Base-by-base conservation (phyloP, 2,113 vertebrate genomes). In the Axis porcinus region DNA sequence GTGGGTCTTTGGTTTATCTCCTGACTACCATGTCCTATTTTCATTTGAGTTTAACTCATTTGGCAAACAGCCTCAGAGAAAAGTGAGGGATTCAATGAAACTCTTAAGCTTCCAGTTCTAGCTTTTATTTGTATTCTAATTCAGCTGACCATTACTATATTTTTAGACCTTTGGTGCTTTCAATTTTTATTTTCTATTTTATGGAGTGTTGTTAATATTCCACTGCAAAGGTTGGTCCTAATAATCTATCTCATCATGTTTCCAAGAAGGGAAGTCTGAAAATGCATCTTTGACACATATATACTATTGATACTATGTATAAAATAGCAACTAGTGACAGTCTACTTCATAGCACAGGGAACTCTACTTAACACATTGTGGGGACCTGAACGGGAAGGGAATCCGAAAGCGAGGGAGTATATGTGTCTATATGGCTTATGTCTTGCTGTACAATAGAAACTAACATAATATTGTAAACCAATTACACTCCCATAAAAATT, bases 401-500 rank as follows among this genome's bases (percentile, higher is more conserved):
- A 76, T 43, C 40, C 0, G 0, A 76, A 76, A 76, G 70, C 6
- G 0, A 76, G 12, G 23, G 1, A 6, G 23, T 25, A 43, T 76
- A 43, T 27, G 70, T 1, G 25, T 58, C 19, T 3, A 21, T 58
- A 58, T 10, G 57, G 23, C 57, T 58, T 2, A 14, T 27, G 4
- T 27, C 23, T 76, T 76, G 12, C 70, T 76, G 40, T 43, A 43
- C 6, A 43, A 27, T 2, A 76, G 12, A 43, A 76, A 43, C 27
- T 5, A 76, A 43, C 70, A 7, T 33, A 43, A 76, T 17, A 76
- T 4, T 76, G 40, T 76, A 27, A 76, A 76, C 36, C 70, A 76
- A 76, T 23, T 43, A 43, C 40, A 43, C 36, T 4, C 40, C 3
- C 11, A 14, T 76, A 43, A 27, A 14, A 76, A 43, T 76, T 76